phyloP scores from a whole-genome alignment of 2,113 vertebrate species.

The Lophochroa leadbeateri region DNA sequence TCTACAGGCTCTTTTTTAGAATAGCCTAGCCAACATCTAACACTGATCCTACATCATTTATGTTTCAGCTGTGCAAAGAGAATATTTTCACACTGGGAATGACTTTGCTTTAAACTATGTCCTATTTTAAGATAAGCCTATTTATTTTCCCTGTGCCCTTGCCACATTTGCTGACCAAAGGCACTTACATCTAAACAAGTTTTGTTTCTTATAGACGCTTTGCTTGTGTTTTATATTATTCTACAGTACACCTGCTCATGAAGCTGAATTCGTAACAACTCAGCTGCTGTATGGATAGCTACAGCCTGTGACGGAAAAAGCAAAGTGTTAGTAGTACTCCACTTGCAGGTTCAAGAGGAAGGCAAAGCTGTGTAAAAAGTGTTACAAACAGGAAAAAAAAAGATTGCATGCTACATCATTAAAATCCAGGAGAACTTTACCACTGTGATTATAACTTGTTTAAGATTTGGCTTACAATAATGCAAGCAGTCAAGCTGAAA shows the following conservation, averaged over 20 bases:
- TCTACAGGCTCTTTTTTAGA: background rate
- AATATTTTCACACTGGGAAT: slow-evolving; percentile 1
- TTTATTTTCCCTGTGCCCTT: slow-evolving; percentile 42
- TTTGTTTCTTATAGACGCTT: slow-evolving; percentile 32
- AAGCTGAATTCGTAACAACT: slow-evolving; percentile 4
- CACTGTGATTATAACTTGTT: background rate
- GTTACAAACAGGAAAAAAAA: background rate
- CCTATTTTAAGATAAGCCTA: slow-evolving; percentile 27
- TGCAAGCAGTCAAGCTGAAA: background rate
- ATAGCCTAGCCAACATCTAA: background rate
- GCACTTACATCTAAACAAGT: slow-evolving; percentile 11
- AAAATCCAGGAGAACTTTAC: background rate
- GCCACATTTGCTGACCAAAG: slow-evolving; percentile 34
- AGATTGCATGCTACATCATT: background rate
- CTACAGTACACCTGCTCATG: background rate
- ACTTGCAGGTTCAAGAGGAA: background rate
- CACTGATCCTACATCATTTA: slow-evolving; percentile 2
- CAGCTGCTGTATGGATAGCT: background rate
- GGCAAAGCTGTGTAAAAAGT: background rate
- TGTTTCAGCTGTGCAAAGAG: slow-evolving; percentile 9
- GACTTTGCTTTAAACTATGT: slow-evolving; percentile 42
- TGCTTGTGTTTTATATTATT: slow-evolving; percentile 22
- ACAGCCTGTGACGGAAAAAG: background rate
- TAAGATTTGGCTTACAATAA: background rate
- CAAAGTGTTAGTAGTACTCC: background rate